Conservation (phyloP, 2,797 vertebrate species). For the Eospalax fontanierii region DNA sequence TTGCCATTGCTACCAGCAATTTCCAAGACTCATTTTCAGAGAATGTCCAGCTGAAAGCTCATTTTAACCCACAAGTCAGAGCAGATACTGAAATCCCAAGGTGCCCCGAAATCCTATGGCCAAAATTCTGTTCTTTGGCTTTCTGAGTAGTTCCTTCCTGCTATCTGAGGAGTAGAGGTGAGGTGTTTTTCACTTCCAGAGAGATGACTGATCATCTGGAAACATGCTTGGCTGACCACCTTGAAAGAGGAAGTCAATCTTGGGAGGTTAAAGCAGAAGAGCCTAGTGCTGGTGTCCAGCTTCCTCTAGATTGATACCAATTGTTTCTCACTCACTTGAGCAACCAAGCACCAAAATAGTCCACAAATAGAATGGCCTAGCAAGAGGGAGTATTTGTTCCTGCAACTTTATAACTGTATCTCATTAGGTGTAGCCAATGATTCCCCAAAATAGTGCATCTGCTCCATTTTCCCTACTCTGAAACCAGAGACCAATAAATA, state of each 20-base stretch:
- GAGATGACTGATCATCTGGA: background rate
- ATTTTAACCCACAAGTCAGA: background rate
- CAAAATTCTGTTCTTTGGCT: background rate
- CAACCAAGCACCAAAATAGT: background rate
- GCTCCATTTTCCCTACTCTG: background rate
- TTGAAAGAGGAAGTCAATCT: background rate
- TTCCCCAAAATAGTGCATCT: background rate
- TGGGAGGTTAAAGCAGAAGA: background rate
- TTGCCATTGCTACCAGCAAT: fast-evolving
- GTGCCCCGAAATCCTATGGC: background rate
- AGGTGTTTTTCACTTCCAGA: background rate
- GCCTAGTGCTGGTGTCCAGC: background rate
- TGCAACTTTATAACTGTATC: background rate
- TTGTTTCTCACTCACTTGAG: background rate
- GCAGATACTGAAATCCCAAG: fast-evolving
- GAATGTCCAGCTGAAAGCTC: fast-evolving
- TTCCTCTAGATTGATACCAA: background rate
- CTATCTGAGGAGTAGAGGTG: background rate
- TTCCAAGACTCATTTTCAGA: no score
- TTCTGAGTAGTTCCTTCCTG: background rate
- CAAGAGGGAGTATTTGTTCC: background rate
- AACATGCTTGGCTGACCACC: background rate
- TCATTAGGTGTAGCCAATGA: background rate
- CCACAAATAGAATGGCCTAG: background rate
- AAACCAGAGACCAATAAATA: background rate